A percentile compares a stretch with the other conserved stretches of the same genome.
Evolutionary conservation across 1,140 invertebrate species (phyloP).

Genomic region (Sweltsa coloradensis): DNA sequence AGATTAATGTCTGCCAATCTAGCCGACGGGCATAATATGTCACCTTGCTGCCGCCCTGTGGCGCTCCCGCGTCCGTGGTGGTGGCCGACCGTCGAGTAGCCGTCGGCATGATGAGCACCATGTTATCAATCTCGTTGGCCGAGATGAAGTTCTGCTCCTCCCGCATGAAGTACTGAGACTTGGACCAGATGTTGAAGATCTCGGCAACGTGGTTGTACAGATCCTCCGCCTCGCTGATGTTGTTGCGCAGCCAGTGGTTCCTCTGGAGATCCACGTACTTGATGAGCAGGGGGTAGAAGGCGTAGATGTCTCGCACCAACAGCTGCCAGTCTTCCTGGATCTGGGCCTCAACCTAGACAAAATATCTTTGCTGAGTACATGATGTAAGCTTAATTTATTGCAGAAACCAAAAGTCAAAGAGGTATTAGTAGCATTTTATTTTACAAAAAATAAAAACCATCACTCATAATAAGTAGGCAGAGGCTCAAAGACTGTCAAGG

Average conservation of each 20-base stretch:
- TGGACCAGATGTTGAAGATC: slow-evolving; percentile 98
- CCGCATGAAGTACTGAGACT: slow-evolving; percentile 90
- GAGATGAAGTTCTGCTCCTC: slow-evolving; percentile 99
- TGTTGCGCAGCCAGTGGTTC: slow-evolving; percentile 89
- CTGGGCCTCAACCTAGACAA: slow-evolving; percentile 72
- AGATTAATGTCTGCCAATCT: too few species aligned
- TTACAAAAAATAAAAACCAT: not conserved
- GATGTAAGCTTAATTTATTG: not conserved
- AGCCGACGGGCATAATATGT: too few species aligned
- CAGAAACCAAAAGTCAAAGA: not conserved
- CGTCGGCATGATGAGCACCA: slow-evolving; percentile 94
- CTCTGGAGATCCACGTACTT: slow-evolving; percentile 97
- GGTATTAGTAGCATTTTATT: not conserved
- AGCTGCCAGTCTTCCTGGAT: slow-evolving; percentile 96
- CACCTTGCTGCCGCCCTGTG: slow-evolving; percentile 58
- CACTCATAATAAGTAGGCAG: too few species aligned
- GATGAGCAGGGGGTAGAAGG: slow-evolving; percentile 96
- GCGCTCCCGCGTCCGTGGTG: slow-evolving; percentile 54
- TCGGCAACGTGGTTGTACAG: slow-evolving; percentile 92
- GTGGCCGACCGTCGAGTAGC: slow-evolving; percentile 63
- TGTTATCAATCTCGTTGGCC: slow-evolving; percentile 98
- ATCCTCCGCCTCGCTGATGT: slow-evolving; percentile 80
- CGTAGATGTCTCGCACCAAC: slow-evolving; percentile 94
- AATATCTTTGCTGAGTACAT: too few species aligned
- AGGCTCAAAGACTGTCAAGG: too few species aligned